phyloP scores from a whole-genome alignment of 2,113 vertebrate species.

The Coturnix japonica region DNA sequence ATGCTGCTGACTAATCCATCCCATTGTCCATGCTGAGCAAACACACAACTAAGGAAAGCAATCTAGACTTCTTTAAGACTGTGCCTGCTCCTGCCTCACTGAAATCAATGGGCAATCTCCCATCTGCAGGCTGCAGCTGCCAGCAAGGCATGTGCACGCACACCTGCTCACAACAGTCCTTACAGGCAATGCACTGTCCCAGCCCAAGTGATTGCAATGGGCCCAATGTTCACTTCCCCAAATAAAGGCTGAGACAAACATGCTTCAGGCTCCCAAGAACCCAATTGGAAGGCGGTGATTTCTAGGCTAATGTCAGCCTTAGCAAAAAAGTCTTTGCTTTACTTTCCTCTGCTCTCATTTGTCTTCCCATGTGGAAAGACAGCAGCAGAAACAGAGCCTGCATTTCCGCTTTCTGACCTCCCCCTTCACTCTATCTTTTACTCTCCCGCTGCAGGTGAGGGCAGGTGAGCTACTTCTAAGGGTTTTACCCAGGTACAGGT shows the following conservation, averaged over 20 bases:
- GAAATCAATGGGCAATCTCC: neutral
- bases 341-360: neutral
- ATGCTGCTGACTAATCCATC: neutral
- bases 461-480: neutral
- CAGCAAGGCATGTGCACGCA: neutral
- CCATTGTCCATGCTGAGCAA: neutral
- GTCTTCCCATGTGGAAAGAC: neutral
- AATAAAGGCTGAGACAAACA: neutral
- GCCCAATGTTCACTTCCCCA: neutral
- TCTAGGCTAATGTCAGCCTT: neutral
- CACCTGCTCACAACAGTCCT: neutral
- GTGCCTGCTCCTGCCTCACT: neutral
- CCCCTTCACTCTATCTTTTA: neutral
- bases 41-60: neutral
- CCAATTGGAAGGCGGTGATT: neutral
- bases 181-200: neutral
- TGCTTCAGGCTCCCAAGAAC: neutral
- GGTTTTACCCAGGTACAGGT: neutral
- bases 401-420: neutral
- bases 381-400: no score
- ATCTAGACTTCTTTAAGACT: neutral
- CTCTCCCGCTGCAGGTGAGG: neutral
- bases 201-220: neutral
- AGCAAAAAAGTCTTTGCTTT: neutral
- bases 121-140: neutral